Evolutionary conservation across 92 coral and sea anemone genomes (phyloP).

Genomic region (Desmophyllum pertusum): DNA sequence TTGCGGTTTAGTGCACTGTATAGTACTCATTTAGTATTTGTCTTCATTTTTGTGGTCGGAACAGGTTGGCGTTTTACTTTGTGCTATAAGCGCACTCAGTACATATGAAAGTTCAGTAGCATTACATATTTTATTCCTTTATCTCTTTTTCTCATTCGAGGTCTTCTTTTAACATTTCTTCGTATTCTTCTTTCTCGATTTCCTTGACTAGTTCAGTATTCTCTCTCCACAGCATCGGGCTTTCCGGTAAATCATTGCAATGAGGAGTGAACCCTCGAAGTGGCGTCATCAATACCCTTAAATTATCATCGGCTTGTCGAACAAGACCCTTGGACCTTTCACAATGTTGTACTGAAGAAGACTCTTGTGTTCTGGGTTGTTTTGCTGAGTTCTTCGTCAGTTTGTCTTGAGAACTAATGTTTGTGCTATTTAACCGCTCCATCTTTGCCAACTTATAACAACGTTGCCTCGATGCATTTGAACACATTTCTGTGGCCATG

Average conservation of each 20-base stretch:
- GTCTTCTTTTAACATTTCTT: not conserved
- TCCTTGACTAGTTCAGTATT: not conserved
- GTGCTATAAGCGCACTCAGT: too few species aligned
- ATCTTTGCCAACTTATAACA: constrained; percentile 9
- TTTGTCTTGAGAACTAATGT: not conserved
- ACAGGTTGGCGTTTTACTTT: too few species aligned
- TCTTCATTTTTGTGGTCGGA: too few species aligned
- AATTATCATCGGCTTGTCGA: not conserved
- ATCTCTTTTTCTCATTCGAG: too few species aligned
- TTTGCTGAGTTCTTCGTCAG: not conserved
- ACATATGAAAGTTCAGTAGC: not conserved
- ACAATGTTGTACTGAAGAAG: not conserved
- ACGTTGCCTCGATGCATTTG: not conserved
- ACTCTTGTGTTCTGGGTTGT: not conserved
- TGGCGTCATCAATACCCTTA: not conserved
- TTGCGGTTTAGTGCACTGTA: too few species aligned
- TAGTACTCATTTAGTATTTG: too few species aligned
- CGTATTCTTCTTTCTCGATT: not conserved
- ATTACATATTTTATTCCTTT: not conserved
- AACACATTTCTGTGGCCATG: not conserved
- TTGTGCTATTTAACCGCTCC: not conserved
- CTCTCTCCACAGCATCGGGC: constrained; percentile 8
- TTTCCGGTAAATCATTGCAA: constrained; percentile 2
- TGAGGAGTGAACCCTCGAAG: constrained; percentile 24
- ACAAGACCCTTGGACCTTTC: not conserved